Base-by-base conservation (phyloP, 2,888 invertebrate genomes). In the Crematogaster levior region DNA sequence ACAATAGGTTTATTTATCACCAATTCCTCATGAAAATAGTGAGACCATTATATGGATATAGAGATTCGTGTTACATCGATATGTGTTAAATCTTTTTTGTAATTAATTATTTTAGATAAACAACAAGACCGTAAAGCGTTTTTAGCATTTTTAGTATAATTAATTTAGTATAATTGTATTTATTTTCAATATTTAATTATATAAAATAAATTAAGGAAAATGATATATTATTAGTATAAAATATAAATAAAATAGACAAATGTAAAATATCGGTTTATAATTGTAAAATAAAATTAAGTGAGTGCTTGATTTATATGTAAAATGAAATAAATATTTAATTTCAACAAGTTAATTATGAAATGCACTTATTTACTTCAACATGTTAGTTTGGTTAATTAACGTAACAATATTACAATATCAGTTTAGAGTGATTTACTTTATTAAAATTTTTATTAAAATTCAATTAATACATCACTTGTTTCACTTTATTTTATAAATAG, bases 151-250 rank as follows among this genome's bases (percentile, higher is more conserved):
- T n/a, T n/a, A n/a, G n/a, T n/a, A n/a, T n/a, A n/a, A n/a, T n/a
- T n/a, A n/a, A n/a, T n/a, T 6, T 21, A 63, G 21, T 51, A 51
- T 21, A 51, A 51, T 37, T 63, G 15, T n/a, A 40, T 63, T 30
- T 63, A 63, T 63, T 63, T 63, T n/a, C 5, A 63, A 34, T 34
- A 21, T 63, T 63, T 51, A 51, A 51, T 51, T n/a, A n/a, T n/a
- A n/a, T n/a, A n/a, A n/a, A n/a, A n/a, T n/a, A n/a, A n/a, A n/a
- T n/a, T n/a, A n/a, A n/a, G n/a, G n/a, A n/a, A n/a, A n/a, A n/a
- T n/a, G n/a, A 56, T 27, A 27, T 56, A 27, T 56, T 56, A 27
- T 53, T 24, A 24, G 24, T 56, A 27, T 27, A 56, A 56, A 24
- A 56, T 56, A 12, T 56, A 56, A 51, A 51, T 51, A 1, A 48